phyloP scores from a whole-genome alignment of 2,113 vertebrate species.

The Erpornis zantholeuca region DNA sequence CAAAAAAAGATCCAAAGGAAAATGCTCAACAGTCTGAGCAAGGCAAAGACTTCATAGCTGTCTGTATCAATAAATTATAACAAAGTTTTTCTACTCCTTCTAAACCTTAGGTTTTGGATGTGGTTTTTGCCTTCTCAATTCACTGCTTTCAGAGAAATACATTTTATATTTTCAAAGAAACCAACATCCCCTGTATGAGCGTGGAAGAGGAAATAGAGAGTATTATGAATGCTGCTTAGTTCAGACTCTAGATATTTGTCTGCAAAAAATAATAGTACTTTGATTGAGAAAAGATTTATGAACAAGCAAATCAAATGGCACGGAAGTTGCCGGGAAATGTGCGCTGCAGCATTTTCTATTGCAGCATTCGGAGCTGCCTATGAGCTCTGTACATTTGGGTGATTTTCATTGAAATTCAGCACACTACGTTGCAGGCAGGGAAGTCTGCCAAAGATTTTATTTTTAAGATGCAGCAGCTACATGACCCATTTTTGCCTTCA shows the following conservation, averaged over 20 bases:
- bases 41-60: not conserved
- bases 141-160: not conserved
- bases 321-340: not conserved
- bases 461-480: conserved; percentile 55
- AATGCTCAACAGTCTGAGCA: not conserved
- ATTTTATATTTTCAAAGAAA: not conserved
- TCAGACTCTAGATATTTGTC: not conserved
- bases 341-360: not conserved
- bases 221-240: not conserved
- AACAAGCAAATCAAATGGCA: conserved; percentile 16
- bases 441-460: conserved; percentile 59
- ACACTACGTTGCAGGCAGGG: not conserved
- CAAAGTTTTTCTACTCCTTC: not conserved
- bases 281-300: conserved; percentile 8
- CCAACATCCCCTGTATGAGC: not conserved
- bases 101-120: not conserved
- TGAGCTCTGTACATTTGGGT: conserved; percentile 26
- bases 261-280: not conserved
- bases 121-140: not conserved
- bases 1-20: not conserved
- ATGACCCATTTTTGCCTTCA: conserved; percentile 63
- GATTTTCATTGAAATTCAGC: conserved; percentile 58
- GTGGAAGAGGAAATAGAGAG: not conserved
- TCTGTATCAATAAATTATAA: not conserved
- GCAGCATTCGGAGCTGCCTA: conserved; percentile 1